Evolutionary conservation across 53 echinoderm and acorn worm species (phyloP).

Genomic region (Astropecten irregularis): DNA sequence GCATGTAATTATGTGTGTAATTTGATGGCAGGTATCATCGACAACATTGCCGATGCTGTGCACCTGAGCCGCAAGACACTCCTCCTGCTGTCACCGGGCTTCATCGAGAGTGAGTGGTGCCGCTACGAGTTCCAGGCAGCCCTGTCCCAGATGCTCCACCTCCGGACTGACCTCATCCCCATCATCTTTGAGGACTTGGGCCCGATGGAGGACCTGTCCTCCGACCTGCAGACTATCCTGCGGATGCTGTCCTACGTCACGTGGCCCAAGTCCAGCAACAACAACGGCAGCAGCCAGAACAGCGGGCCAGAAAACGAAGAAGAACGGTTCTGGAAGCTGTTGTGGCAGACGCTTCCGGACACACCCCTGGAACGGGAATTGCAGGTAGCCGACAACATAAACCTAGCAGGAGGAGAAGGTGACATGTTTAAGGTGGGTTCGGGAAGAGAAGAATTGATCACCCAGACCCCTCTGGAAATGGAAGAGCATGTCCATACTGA

Average conservation of each 20-base stretch:
- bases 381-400: not conserved
- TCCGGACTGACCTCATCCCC: conserved; percentile 54
- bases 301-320: not conserved
- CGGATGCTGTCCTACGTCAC: conserved; percentile 53
- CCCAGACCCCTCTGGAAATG: too few relatives aligned
- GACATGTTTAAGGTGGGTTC: too few relatives aligned
- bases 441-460: too few relatives aligned
- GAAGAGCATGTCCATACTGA: too few relatives aligned
- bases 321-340: conserved; percentile 26
- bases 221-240: conserved; percentile 26
- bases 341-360: conserved; percentile 27
- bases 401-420: too few relatives aligned
- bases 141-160: conserved; percentile 37
- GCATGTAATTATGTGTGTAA: too few relatives aligned
- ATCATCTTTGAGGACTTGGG: conserved; percentile 58
- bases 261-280: conserved; percentile 40
- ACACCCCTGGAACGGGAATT: not conserved
- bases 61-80: conserved; percentile 48
- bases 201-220: conserved; percentile 13
- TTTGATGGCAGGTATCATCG: conserved; percentile 44
- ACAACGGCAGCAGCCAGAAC: not conserved
- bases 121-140: conserved; percentile 57
- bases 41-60: conserved; percentile 62
- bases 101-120: conserved; percentile 68
- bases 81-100: conserved; percentile 56